Base-by-base conservation (phyloP, 2,113 vertebrate species). In the Cyprinodon brontotheroides region DNA sequence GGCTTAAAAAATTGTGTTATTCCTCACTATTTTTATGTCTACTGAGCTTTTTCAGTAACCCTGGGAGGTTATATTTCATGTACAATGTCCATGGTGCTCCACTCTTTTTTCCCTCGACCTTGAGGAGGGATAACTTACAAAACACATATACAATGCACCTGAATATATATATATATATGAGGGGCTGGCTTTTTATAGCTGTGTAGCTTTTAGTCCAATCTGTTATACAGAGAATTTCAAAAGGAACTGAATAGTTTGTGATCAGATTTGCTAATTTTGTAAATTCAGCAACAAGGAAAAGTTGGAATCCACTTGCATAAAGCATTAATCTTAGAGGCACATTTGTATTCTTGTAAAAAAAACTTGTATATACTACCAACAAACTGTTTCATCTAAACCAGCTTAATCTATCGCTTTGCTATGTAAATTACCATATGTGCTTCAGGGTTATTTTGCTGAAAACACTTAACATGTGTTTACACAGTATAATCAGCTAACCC, bases 401-500 rank as follows among this genome's bases (percentile, higher is more conserved):
- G 38, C 17, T 11, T 76, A 2, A 60, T 43, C 65, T 82, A 14
- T 61, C 36, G 20, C 39, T 40, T 2, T 36, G 22, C 11, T 14
- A 47, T 65, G 47, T 70, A 39, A 72, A 10, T 64, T 82, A 74
- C 47, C 43, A 66, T 53, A 69, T 20, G 36, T 1, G 47, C 66
- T 84, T 73, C 20, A n/a, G 65, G 38, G 4, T 64, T 47, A 48
- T 59, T 7, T 38, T 1, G 0, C 20, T 43, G 38, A 69, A 41
- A 72, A 45, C 45, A 69, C 38, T 61, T 48, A 61, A 41, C 7
- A 20, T 61, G 36, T 36, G n/a, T 38, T 47, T 57, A 50, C 4
- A 5, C 60, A 61, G 50, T 73, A 71, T 59, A 76, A 73, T 61
- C 41, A 76, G 61, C n/a, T 57, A 68, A 75, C 72, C 53, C 5